Evolutionary conservation across 1,140 invertebrate genomes (phyloP).

Genomic region (Platyscapa corneri): DNA sequence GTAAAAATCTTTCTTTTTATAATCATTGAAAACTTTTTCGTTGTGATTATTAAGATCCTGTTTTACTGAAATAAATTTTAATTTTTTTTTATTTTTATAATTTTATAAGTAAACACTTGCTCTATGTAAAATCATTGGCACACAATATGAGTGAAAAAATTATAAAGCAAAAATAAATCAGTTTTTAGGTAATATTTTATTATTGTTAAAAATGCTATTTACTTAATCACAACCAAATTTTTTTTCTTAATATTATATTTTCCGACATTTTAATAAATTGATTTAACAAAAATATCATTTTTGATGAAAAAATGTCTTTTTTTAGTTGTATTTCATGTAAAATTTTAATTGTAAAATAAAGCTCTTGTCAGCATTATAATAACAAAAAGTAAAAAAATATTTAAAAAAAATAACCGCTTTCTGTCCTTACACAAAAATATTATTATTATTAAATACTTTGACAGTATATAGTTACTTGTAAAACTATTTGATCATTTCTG

Average conservation of each 20-base stretch:
- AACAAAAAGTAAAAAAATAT: too few species aligned
- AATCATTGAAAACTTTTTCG: not conserved
- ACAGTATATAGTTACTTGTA: too few species aligned
- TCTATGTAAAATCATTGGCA: not conserved
- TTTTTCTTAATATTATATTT: not conserved
- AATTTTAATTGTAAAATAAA: too few species aligned
- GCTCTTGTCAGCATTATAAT: too few species aligned
- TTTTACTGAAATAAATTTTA: constrained; percentile 1
- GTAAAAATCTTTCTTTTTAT: not conserved
- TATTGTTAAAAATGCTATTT: too few species aligned
- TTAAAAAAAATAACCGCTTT: too few species aligned
- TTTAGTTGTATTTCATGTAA: too few species aligned
- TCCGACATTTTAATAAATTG: not conserved
- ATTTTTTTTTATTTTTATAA: not conserved
- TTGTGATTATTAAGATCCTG: not conserved
- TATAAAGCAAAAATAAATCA: constrained; percentile 27
- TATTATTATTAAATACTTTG: too few species aligned
- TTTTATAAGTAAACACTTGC: constrained; percentile 26
- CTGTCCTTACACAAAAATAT: too few species aligned
- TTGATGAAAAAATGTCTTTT: too few species aligned
- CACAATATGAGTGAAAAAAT: constrained; percentile 34
- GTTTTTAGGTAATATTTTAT: not conserved
- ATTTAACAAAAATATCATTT: not conserved
- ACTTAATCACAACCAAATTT: not conserved
- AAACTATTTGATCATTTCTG: too few species aligned